Percentiles rank a stretch among this genome's conserved stretches.
Conservation (phyloP, 1,140 invertebrate species). For the Colletes gigas region DNA sequence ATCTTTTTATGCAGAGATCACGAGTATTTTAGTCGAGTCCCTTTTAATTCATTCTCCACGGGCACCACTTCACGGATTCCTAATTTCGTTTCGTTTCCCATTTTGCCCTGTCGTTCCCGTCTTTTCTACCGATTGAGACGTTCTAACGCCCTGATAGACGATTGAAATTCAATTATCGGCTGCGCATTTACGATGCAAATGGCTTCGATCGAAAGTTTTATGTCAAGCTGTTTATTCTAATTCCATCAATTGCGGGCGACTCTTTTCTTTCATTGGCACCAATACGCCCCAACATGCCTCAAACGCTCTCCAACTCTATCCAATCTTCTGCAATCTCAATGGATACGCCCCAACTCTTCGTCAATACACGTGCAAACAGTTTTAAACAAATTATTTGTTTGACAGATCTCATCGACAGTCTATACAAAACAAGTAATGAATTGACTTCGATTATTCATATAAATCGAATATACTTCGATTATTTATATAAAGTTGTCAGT, state of each 20-base stretch:
- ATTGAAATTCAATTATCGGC: constrained; percentile 48
- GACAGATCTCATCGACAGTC: too few species aligned
- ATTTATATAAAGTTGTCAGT: too few species aligned
- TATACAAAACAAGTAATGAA: too few species aligned
- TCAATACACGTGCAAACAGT: too few species aligned
- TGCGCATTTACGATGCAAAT: constrained; percentile 30
- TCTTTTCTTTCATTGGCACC: not conserved
- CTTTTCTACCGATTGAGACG: constrained; percentile 22
- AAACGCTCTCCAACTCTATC: too few species aligned
- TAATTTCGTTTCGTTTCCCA: not conserved
- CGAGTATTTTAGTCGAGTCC: not conserved
- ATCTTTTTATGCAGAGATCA: not conserved
- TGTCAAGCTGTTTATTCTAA: constrained; percentile 36
- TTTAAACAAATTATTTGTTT: too few species aligned
- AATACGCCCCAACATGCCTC: too few species aligned
- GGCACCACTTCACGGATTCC: not conserved
- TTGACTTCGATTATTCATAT: too few species aligned
- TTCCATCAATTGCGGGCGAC: not conserved
- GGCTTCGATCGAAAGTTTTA: constrained; percentile 29
- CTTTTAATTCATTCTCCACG: not conserved
- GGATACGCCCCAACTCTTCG: too few species aligned
- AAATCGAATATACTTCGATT: too few species aligned
- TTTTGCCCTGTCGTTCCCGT: not conserved
- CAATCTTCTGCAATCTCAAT: too few species aligned
- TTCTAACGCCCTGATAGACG: constrained; percentile 23